Percentiles rank a stretch among this genome's conserved stretches.
Evolutionary conservation across 2,888 invertebrate genomes (phyloP).

Genomic region (Conops quadrifasciatus): DNA sequence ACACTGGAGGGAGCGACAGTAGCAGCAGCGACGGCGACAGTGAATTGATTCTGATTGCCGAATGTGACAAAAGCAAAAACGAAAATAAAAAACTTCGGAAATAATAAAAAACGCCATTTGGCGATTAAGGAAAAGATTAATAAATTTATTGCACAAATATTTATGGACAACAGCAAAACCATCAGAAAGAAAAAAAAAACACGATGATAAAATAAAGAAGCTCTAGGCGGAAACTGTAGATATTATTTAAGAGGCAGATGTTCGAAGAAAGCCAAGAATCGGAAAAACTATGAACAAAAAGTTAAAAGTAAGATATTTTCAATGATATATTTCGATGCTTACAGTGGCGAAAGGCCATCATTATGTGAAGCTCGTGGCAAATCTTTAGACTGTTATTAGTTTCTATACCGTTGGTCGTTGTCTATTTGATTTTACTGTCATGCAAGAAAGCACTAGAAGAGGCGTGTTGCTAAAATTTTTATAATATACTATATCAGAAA

Average conservation of each 20-base stretch:
- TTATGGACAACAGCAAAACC: conserved; percentile 55
- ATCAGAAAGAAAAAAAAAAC: conserved; percentile 36
- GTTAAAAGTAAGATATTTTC: no score
- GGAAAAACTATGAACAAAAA: neutral
- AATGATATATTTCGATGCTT: no score
- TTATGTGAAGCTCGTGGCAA: neutral
- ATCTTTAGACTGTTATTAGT: no score
- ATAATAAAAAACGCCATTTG: conserved; percentile 65
- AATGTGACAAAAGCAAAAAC: conserved; percentile 37
- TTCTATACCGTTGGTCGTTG: no score
- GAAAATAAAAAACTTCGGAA: conserved; percentile 47
- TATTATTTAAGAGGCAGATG: conserved; percentile 45
- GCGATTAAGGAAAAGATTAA: conserved; percentile 66
- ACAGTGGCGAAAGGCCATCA: neutral
- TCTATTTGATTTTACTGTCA: no score
- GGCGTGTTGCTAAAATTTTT: no score
- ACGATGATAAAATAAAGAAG: conserved; percentile 41
- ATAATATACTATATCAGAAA: no score
- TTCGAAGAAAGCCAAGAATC: conserved; percentile 22
- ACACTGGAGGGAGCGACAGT: no score
- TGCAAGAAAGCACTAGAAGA: no score
- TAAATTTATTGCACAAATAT: conserved; percentile 67
- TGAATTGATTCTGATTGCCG: conserved; percentile 60
- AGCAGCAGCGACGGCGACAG: conserved; percentile 36
- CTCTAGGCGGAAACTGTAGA: conserved; percentile 21